phyloP scores from a whole-genome alignment of 2,113 vertebrate genomes.

The Sitta europaea region DNA sequence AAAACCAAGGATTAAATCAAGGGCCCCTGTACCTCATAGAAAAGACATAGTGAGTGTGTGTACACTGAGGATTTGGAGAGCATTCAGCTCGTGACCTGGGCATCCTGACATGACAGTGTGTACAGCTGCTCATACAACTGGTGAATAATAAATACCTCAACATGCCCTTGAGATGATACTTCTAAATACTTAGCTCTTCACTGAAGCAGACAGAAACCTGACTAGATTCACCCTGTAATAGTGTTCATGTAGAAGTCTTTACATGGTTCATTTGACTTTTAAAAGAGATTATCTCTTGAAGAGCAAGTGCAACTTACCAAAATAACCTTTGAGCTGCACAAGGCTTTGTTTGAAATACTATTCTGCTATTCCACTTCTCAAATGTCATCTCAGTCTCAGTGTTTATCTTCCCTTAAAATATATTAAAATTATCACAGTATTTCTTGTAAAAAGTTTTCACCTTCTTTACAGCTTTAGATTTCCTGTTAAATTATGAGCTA shows the following conservation, averaged over 20 bases:
- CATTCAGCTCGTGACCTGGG: rapidly evolving
- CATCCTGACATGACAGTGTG: neutral
- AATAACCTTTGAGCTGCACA: neutral
- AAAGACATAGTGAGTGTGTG: rapidly evolving
- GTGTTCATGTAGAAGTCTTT: neutral
- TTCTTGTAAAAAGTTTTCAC: neutral
- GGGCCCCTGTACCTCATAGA: neutral
- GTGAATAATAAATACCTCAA: neutral
- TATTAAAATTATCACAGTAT: neutral
- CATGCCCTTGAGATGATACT: neutral
- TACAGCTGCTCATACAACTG: neutral
- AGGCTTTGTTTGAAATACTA: neutral
- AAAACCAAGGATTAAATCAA: neutral
- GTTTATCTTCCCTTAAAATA: neutral
- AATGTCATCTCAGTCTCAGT: neutral
- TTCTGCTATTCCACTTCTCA: neutral
- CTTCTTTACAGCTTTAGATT: neutral
- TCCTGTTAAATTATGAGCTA: neutral
- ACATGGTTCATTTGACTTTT: neutral
- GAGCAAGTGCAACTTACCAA: neutral
- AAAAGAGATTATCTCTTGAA: neutral
- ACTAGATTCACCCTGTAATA: neutral
- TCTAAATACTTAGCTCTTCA: neutral
- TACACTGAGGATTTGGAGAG: neutral
- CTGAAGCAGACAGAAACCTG: neutral